Conservation (phyloP, 2,113 vertebrate species). For the Mesoclemmys tuberculata region DNA sequence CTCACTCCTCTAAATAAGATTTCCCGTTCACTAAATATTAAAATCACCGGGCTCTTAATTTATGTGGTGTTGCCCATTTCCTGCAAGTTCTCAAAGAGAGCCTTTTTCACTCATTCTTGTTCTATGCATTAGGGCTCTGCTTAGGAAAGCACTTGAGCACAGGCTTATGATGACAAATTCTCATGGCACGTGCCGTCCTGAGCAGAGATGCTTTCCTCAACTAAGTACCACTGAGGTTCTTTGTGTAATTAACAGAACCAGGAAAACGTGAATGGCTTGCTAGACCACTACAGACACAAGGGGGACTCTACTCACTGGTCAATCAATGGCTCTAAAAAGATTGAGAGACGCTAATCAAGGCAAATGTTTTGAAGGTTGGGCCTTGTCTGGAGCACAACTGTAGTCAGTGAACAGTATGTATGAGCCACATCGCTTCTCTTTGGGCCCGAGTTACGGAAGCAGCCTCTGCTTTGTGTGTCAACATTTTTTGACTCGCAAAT, state of each 20-base stretch:
- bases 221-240: not conserved
- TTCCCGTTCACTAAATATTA: conserved; percentile 58
- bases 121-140: not conserved
- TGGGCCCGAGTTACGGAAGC: not conserved
- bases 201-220: not conserved
- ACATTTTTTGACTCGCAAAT: not conserved
- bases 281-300: not conserved
- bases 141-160: not conserved
- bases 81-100: not conserved
- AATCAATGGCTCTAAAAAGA: not conserved
- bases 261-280: not conserved
- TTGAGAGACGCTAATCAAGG: not conserved
- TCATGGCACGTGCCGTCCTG: not conserved
- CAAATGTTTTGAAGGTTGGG: not conserved
- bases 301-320: not conserved
- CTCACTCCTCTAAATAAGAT: conserved; percentile 56
- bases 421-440: not conserved
- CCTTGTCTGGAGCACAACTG: not conserved
- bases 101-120: not conserved
- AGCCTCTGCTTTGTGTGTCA: not conserved
- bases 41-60: conserved; percentile 60
- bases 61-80: conserved; percentile 15
- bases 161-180: not conserved
- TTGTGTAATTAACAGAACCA: not conserved
- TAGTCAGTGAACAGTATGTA: not conserved